These are phyloP conservation scores for Myotis vivesi DNA, from an alignment of 2,797 vertebrate genomes.

Conservation along the genomic window DNA sequence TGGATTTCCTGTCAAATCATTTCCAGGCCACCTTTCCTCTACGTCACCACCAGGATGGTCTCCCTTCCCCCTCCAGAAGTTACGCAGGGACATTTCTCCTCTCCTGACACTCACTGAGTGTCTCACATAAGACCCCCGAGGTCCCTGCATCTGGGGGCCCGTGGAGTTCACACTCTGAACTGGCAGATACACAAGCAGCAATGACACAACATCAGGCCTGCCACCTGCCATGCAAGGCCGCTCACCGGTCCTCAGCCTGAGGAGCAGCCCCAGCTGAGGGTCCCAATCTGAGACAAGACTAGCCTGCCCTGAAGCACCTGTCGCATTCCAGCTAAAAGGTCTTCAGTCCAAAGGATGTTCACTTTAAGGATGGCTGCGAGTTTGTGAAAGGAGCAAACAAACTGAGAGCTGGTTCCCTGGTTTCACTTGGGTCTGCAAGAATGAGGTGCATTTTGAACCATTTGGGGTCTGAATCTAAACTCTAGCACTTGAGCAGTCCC, in stretches of 20 bases:
- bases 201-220: not conserved
- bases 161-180: accelerated
- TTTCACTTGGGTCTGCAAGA: not conserved
- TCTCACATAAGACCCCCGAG: not conserved
- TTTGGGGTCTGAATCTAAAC: too few relatives aligned
- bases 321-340: not conserved
- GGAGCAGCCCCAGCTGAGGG: not conserved
- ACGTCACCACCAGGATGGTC: accelerated
- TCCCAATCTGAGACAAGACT: too few relatives aligned
- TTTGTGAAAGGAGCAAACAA: not conserved
- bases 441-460: not conserved
- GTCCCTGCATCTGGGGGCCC: not conserved
- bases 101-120: accelerated
- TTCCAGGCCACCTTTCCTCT: not conserved
- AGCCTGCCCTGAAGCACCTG: not conserved
- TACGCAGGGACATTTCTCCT: not conserved
- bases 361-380: not conserved
- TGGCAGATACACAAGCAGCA: not conserved
- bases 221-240: too few relatives aligned
- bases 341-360: not conserved
- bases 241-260: not conserved
- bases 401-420: not conserved
- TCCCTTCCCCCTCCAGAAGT: not conserved
- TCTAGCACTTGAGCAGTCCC: accelerated
- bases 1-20: not conserved